Percentiles rank a stretch among this genome's conserved stretches.
phyloP scores from a whole-genome alignment of 2,888 invertebrate species.

The Eristalis pertinax region DNA sequence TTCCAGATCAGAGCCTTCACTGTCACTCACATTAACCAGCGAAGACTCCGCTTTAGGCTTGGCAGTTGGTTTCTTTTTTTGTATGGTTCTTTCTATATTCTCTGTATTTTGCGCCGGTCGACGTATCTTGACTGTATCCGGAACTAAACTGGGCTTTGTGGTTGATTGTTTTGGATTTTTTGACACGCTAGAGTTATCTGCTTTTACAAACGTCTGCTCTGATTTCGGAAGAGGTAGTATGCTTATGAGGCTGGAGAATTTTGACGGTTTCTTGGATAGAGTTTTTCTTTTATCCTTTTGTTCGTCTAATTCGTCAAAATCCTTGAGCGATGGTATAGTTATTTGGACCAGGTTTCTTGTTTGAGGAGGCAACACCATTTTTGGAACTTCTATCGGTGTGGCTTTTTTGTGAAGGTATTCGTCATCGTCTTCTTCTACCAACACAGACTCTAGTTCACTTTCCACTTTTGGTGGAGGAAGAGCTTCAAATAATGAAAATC shows the following conservation, averaged over 20 bases:
- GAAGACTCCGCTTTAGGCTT: slow-evolving; percentile 74
- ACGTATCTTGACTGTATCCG: slow-evolving; percentile 79
- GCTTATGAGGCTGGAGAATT: slow-evolving; percentile 84
- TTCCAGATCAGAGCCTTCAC: slow-evolving; percentile 83
- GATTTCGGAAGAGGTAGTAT: slow-evolving; percentile 86
- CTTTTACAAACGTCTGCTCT: slow-evolving; percentile 76
- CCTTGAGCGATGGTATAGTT: slow-evolving; percentile 86
- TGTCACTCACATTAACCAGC: slow-evolving; percentile 80
- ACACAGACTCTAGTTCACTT: background rate
- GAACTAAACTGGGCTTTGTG: slow-evolving; percentile 77
- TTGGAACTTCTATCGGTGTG: slow-evolving; percentile 77
- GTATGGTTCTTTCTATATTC: slow-evolving; percentile 75
- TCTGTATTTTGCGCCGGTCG: slow-evolving; percentile 79
- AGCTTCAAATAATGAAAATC: slow-evolving; percentile 76
- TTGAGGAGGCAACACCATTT: slow-evolving; percentile 73
- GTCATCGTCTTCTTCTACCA: slow-evolving; percentile 84
- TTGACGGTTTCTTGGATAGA: slow-evolving; percentile 6
- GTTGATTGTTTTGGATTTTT: background rate
- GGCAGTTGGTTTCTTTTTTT: slow-evolving; percentile 75
- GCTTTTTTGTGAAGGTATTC: slow-evolving; percentile 85
- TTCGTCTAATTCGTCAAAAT: slow-evolving; percentile 80
- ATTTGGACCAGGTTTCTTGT: slow-evolving; percentile 84
- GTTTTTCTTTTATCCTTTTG: slow-evolving; percentile 73
- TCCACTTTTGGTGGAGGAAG: slow-evolving; percentile 77
- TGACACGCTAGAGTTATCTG: slow-evolving; percentile 51